A percentile compares a stretch with the other conserved stretches of the same genome.
phyloP scores from a whole-genome alignment of 2,888 invertebrate genomes.

The Acanthosepion esculentum region DNA sequence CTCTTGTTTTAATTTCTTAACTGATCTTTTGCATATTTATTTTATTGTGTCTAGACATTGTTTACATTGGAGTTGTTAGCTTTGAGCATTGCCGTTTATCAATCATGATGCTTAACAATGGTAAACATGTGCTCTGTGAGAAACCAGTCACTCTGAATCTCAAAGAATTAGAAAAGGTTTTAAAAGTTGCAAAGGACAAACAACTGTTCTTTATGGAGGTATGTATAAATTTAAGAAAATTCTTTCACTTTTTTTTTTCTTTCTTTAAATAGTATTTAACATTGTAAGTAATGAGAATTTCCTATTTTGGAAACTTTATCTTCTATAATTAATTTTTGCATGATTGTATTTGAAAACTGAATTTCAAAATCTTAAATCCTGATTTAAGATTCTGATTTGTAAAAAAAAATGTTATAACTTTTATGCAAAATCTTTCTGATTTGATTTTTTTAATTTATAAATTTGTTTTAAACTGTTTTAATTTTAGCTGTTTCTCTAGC shows the following conservation, averaged over 20 bases:
- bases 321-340: too few species aligned
- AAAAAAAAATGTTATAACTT: too few species aligned
- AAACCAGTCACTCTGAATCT: slow-evolving; percentile 89
- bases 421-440: too few species aligned
- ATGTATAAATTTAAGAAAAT: slow-evolving; percentile 15
- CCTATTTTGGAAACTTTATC: too few species aligned
- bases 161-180: slow-evolving; percentile 83
- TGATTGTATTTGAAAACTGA: too few species aligned
- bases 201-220: slow-evolving; percentile 81
- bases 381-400: too few species aligned
- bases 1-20: not conserved
- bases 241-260: not conserved
- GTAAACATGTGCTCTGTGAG: slow-evolving; percentile 92
- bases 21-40: not conserved
- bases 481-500: too few species aligned
- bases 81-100: slow-evolving; percentile 83
- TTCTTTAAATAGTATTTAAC: too few species aligned
- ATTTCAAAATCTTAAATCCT: too few species aligned
- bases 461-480: too few species aligned
- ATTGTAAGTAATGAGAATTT: too few species aligned
- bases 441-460: too few species aligned
- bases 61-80: slow-evolving; percentile 87
- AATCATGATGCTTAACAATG: slow-evolving; percentile 84
- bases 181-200: slow-evolving; percentile 81
- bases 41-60: slow-evolving; percentile 81